These are phyloP conservation scores for Chloroclysta siterata DNA, from an alignment of 2,888 invertebrate genomes.

Conservation along the genomic window DNA sequence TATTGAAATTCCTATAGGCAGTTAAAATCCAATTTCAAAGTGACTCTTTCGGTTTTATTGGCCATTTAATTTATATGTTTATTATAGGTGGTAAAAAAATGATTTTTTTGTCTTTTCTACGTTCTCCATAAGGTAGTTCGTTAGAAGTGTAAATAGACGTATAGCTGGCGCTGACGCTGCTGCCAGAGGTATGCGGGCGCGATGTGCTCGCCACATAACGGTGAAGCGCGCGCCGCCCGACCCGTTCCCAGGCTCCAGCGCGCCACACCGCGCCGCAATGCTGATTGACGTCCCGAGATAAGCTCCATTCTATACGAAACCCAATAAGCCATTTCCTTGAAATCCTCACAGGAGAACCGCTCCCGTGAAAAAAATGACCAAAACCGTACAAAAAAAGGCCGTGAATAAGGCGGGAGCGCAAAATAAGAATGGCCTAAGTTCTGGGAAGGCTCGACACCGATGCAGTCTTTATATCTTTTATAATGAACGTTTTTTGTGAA, in stretches of 20 bases:
- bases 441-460: conserved; percentile 82
- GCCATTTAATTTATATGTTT: conserved; percentile 49
- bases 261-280: conserved; percentile 39
- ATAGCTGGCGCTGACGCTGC: conserved; percentile 43
- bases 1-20: conserved; percentile 38
- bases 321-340: conserved; percentile 84
- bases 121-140: conserved; percentile 46
- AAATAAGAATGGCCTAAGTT: conserved; percentile 82
- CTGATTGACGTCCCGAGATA: conserved; percentile 75
- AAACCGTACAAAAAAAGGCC: conserved; percentile 71
- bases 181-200: conserved; percentile 29
- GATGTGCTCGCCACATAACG: conserved; percentile 55
- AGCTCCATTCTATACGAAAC: conserved; percentile 76
- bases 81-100: conserved; percentile 47
- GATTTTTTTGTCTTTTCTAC: conserved; percentile 38
- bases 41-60: conserved; percentile 47
- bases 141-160: conserved; percentile 49
- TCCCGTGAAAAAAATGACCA: conserved; percentile 75
- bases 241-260: conserved; percentile 67
- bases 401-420: conserved; percentile 82
- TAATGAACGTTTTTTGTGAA: conserved; percentile 80
- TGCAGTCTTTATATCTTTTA: conserved; percentile 80
- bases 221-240: conserved; percentile 50
- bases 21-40: conserved; percentile 46
- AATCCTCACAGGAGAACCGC: conserved; percentile 79